phyloP scores from a whole-genome alignment of 2,113 vertebrate genomes.

The Aegypius monachus region DNA sequence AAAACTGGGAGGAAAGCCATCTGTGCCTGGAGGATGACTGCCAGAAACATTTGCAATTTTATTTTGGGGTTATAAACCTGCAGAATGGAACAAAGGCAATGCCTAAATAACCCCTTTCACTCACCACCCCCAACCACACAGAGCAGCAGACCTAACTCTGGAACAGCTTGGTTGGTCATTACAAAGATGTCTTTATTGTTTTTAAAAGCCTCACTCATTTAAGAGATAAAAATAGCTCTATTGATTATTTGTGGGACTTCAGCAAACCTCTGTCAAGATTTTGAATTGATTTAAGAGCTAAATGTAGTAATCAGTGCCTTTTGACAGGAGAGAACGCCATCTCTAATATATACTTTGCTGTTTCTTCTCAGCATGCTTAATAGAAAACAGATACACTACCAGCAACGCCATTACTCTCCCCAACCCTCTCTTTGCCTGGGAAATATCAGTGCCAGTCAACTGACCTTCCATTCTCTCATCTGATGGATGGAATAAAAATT shows the following conservation, averaged over 20 bases:
- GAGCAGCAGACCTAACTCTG: conserved; percentile 3
- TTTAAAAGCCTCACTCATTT: conserved; percentile 11
- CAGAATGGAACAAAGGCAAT: conserved; percentile 35
- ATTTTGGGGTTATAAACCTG: conserved; percentile 49
- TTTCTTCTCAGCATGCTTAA: conserved; percentile 29
- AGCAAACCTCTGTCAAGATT: conserved; percentile 44
- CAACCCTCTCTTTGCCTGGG: not conserved
- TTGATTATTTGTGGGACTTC: conserved; percentile 27
- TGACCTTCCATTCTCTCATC: not conserved
- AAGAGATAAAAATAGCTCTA: conserved; percentile 17
- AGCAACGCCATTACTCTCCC: not conserved
- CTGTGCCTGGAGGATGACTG: conserved; percentile 32
- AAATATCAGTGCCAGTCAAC: not conserved
- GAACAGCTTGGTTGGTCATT: not conserved
- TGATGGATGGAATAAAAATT: not conserved
- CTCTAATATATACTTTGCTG: conserved; percentile 21
- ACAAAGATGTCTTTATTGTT: conserved; percentile 51
- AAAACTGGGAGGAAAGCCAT: conserved; percentile 55
- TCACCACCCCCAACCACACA: not conserved
- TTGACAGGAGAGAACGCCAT: not conserved
- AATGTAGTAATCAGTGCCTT: conserved; percentile 31
- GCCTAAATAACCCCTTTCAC: conserved; percentile 23
- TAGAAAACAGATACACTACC: conserved; percentile 37
- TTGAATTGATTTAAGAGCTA: conserved; percentile 17
- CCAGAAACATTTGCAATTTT: conserved; percentile 53